These are phyloP conservation scores for Elanus axillaris DNA, from an alignment of 2,113 vertebrate species.

Conservation along the genomic window DNA sequence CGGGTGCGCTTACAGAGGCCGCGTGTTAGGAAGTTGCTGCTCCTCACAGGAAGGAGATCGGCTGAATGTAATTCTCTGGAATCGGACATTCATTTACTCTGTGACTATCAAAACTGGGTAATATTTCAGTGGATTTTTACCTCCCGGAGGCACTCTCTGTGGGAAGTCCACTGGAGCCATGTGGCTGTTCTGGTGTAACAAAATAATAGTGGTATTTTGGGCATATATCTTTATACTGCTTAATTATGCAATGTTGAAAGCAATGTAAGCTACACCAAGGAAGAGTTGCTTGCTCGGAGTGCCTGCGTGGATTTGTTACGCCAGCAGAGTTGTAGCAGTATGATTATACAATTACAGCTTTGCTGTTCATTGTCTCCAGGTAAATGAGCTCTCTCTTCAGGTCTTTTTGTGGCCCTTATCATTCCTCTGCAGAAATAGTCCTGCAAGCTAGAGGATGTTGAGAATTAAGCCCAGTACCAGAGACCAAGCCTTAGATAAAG, in stretches of 20 bases:
- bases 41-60: fast-evolving
- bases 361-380: background rate
- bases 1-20: background rate
- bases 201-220: background rate
- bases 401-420: background rate
- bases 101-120: background rate
- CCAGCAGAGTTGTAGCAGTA: background rate
- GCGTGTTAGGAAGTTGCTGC: fast-evolving
- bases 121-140: background rate
- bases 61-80: background rate
- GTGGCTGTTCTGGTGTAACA: background rate
- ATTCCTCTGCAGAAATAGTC: background rate
- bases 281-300: background rate
- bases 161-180: background rate
- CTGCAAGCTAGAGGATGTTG: background rate
- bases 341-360: background rate
- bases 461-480: background rate
- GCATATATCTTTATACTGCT: background rate
- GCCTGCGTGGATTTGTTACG: background rate
- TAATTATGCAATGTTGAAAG: background rate
- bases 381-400: background rate
- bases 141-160: background rate
- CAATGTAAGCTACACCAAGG: background rate
- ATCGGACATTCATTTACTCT: background rate
- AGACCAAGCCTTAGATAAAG: background rate